Base-by-base conservation (phyloP, 2,113 vertebrate genomes). In the Equus przewalskii region DNA sequence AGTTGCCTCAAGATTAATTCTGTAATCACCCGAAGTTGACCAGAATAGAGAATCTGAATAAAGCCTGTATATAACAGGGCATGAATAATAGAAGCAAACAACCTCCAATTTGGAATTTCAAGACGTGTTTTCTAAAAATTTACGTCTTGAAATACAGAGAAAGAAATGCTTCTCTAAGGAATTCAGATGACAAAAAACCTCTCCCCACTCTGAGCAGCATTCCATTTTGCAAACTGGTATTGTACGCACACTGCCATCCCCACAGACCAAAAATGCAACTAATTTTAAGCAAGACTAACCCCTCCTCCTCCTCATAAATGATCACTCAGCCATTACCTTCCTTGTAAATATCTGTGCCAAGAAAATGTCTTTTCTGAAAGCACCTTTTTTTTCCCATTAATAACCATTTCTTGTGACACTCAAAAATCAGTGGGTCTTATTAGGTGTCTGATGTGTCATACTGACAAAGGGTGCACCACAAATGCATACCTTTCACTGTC, bases 341-440 rank as follows among this genome's bases (percentile, higher is more conserved):
- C 76, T 80, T 94, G 24, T 64, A 92, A 97, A 83, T 83, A 84
- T 22, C 60, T 56, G 4, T 19, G 22, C n/a, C 78, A 79, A 65
- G 80, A 81, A 81, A 91, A 89, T 73, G 44, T 51, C n/a, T 86
- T 96, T 83, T 30, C 56, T 73, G 4, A 86, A 96, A 96, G 60
- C 11, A 62, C 54, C 9, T 26, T 51, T 81, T 87, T 90, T 70
- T 78, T 41, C 6, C 21, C 44, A 90, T 93, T 91, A 96, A 83
- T 67, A 92, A 81, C n/a, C 41, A 84, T 85, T 41, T 96, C 75
- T 98, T 15, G 7, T 94, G 83, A 90, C 69, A 89, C 46, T 73
- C 46, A 90, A 58, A 94, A 92, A 96, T 87, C 85, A 78, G 3
- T 64, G 28, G 5, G n/a, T 69, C 54, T 70, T 33, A 2, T 56